Evolutionary conservation across 2,797 vertebrate genomes (phyloP).

Genomic region (Rhinophrynus dorsalis): DNA sequence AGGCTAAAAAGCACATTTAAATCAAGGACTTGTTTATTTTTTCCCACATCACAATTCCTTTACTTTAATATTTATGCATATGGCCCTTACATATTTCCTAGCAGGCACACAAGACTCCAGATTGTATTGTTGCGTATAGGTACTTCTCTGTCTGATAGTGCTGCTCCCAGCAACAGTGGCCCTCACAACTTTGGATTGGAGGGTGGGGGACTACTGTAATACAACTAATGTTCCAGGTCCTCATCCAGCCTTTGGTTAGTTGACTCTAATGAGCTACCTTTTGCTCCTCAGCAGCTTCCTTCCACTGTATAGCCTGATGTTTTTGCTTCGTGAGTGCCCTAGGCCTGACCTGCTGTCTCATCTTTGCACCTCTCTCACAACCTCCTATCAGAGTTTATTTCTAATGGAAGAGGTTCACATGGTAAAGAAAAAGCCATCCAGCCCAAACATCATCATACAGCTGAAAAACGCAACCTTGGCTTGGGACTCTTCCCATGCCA

Average conservation of each 20-base stretch:
- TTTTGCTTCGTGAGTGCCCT: conserved; percentile 78
- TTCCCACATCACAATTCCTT: no score
- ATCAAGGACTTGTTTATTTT: no score
- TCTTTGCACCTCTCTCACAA: conserved; percentile 84
- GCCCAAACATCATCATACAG: conserved; percentile 81
- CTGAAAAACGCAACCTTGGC: conserved; percentile 84
- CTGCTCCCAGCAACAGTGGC: neutral
- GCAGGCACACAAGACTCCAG: no score
- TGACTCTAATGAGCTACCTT: conserved; percentile 78
- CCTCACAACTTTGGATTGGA: no score
- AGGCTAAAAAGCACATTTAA: no score
- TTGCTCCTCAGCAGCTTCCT: conserved; percentile 77
- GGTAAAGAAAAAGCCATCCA: conserved; percentile 78
- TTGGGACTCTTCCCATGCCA: conserved; percentile 86
- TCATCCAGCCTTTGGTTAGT: conserved; percentile 60
- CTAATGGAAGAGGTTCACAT: conserved; percentile 89
- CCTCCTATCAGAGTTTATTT: conserved; percentile 89
- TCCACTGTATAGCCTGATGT: conserved; percentile 78
- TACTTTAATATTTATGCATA: no score
- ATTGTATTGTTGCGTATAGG: no score
- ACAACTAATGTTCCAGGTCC: conserved; percentile 44
- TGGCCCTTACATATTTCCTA: no score
- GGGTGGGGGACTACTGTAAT: neutral
- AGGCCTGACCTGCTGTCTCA: conserved; percentile 80
- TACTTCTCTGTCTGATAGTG: neutral